phyloP scores from a whole-genome alignment of 2,113 vertebrate species.

The Rhabdornis inornatus region DNA sequence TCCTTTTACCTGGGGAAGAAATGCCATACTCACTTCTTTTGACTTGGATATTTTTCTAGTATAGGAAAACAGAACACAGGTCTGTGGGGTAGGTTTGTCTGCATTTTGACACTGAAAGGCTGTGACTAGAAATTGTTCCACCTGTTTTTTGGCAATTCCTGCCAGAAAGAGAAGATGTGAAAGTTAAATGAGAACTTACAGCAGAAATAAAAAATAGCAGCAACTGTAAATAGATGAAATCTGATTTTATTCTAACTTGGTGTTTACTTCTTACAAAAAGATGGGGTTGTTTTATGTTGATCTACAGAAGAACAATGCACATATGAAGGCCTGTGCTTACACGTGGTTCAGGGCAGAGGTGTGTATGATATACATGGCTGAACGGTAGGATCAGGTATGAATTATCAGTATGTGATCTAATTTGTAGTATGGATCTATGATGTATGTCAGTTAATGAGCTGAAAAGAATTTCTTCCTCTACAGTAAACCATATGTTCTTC shows the following conservation, averaged over 20 bases:
- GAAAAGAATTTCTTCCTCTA: neutral
- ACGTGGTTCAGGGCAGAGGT: neutral
- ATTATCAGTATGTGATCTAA: neutral
- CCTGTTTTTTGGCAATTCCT: neutral
- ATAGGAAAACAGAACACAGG: neutral
- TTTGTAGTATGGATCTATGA: neutral
- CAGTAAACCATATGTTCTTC: neutral
- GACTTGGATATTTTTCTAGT: neutral
- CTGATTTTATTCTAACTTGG: neutral
- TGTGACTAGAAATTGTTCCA: slow-evolving; percentile 8
- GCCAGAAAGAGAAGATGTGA: neutral
- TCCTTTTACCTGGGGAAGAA: neutral
- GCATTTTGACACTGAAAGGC: neutral
- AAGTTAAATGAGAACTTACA: neutral
- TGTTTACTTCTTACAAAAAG: neutral
- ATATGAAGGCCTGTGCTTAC: neutral
- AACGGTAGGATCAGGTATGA: neutral
- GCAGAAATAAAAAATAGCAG: neutral
- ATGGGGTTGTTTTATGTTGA: neutral
- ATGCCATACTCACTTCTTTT: neutral
- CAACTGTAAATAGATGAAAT: neutral
- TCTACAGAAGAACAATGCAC: neutral
- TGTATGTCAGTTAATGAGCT: neutral
- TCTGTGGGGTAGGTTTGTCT: neutral
- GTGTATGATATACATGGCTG: neutral